These are phyloP conservation scores for Griposia aprilina DNA, from an alignment of 2,888 invertebrate species.

Conservation along the genomic window DNA sequence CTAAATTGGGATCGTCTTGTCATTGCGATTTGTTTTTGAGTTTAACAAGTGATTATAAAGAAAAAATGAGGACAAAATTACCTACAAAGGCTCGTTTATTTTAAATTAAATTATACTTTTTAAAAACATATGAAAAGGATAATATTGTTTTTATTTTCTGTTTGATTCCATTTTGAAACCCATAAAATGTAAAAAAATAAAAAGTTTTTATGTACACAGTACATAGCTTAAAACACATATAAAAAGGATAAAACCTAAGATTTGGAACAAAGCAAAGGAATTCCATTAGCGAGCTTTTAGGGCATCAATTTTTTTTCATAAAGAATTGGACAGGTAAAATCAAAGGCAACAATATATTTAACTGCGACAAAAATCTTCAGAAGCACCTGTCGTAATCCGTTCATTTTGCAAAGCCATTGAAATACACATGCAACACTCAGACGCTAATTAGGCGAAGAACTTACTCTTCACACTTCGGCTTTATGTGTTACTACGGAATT, in stretches of 20 bases:
- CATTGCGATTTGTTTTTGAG: not conserved
- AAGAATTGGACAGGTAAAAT: not conserved
- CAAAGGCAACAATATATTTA: not conserved
- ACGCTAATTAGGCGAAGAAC: conserved; percentile 42
- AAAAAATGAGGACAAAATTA: not conserved
- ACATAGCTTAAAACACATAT: not conserved
- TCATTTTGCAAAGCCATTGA: conserved; percentile 22
- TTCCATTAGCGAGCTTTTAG: not conserved
- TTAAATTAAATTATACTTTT: not conserved
- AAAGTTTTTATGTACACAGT: no score
- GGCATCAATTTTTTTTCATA: not conserved
- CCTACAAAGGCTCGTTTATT: not conserved
- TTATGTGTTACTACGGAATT: conserved; percentile 21
- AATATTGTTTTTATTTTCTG: not conserved
- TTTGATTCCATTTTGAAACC: no score
- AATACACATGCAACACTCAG: conserved; percentile 21
- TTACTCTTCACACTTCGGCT: conserved; percentile 49
- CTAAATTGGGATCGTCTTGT: conserved; percentile 2
- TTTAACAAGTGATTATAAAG: not conserved
- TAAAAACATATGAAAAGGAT: no score
- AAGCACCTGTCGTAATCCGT: not conserved
- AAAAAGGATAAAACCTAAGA: not conserved
- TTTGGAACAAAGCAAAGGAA: not conserved
- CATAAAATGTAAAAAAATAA: not conserved
- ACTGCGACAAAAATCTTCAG: not conserved